Conservation (phyloP, 2,797 vertebrate species). For the Peromyscus eremicus region DNA sequence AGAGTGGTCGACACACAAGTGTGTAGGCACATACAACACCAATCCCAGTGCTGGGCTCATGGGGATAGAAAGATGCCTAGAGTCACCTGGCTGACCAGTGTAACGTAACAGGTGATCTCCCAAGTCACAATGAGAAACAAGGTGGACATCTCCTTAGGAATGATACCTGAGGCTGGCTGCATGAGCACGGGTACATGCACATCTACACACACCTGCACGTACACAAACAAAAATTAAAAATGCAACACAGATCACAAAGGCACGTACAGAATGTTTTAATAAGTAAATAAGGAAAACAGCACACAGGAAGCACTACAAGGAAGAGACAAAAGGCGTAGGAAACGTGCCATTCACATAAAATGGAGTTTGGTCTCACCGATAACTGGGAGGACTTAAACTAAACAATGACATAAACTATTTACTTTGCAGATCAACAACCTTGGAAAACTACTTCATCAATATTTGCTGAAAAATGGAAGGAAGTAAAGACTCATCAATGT, state of each 20-base stretch:
- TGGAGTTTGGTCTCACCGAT: background rate
- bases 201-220: background rate
- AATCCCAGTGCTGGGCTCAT: background rate
- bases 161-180: background rate
- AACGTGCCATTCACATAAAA: background rate
- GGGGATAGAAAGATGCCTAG: background rate
- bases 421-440: background rate
- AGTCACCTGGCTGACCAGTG: background rate
- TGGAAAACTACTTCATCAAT: background rate
- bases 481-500: slow-evolving; percentile 18
- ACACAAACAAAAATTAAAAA: background rate
- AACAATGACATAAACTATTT: background rate
- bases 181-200: background rate
- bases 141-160: background rate
- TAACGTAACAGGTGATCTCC: background rate
- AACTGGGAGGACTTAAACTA: background rate
- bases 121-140: background rate
- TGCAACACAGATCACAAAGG: background rate
- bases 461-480: slow-evolving; percentile 10
- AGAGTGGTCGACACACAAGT: background rate
- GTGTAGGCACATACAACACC: background rate
- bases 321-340: background rate
- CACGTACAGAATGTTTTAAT: background rate
- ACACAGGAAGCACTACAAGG: background rate
- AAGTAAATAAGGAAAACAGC: slow-evolving; percentile 4